Evolutionary conservation across 2,113 vertebrate genomes (phyloP).

Genomic region (Lycaon pictus): DNA sequence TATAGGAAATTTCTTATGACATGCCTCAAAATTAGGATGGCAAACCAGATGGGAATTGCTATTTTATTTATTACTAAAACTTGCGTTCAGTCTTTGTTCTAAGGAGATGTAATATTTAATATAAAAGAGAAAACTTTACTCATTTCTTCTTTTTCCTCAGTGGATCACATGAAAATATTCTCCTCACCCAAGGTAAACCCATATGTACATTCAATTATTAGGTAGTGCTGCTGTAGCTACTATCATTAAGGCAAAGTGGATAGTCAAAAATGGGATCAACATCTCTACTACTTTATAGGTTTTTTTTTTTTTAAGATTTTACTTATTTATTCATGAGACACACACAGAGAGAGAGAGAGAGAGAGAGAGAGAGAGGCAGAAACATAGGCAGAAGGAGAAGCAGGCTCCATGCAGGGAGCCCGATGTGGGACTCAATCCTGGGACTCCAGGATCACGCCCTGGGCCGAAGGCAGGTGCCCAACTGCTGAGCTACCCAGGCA

Average conservation of each 20-base stretch:
- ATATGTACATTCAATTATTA: background rate
- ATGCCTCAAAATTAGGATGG: background rate
- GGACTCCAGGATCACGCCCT: too few relatives aligned
- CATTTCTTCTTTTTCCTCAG: background rate
- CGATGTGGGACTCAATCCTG: too few relatives aligned
- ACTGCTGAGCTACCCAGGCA: too few relatives aligned
- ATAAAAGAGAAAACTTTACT: conserved; percentile 9
- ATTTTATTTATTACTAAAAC: conserved; percentile 10
- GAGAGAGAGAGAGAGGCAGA: too few relatives aligned
- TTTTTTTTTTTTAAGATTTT: too few relatives aligned
- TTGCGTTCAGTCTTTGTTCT: background rate
- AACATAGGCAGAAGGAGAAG: too few relatives aligned
- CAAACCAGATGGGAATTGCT: background rate
- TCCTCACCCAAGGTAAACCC: background rate
- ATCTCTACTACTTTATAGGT: background rate
- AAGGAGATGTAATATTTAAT: conserved; percentile 20
- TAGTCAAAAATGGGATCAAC: background rate
- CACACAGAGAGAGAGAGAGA: too few relatives aligned
- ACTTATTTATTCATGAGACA: too few relatives aligned
- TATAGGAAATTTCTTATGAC: background rate
- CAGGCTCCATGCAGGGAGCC: too few relatives aligned
- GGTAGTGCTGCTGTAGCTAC: background rate
- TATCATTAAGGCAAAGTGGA: background rate
- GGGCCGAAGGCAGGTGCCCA: too few relatives aligned
- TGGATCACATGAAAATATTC: background rate